phyloP scores from a whole-genome alignment of 2,113 vertebrate genomes.

The Hypomesus transpacificus region DNA sequence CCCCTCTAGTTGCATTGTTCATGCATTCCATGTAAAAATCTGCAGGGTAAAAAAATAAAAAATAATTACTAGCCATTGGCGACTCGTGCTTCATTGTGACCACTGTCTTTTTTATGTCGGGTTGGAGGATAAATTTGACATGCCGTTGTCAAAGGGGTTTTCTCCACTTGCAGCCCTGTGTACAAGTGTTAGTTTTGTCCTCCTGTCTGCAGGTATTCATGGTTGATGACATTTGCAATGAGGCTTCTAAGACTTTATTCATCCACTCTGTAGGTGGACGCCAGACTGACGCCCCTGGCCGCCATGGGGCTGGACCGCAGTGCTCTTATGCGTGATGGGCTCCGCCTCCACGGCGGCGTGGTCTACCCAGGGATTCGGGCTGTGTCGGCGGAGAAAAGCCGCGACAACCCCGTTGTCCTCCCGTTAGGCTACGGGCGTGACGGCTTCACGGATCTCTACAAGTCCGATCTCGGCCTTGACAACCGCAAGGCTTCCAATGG shows the following conservation, averaged over 20 bases:
- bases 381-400: slow-evolving; percentile 78
- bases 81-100: no score
- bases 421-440: slow-evolving; percentile 81
- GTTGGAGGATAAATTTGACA: not conserved
- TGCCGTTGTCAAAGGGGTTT: not conserved
- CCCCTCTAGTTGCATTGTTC: no score
- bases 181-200: not conserved
- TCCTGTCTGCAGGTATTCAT: not conserved
- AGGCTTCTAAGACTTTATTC: not conserved
- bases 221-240: not conserved
- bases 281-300: slow-evolving; percentile 85
- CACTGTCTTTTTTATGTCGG: not conserved
- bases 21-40: no score
- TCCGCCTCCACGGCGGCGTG: slow-evolving; percentile 85
- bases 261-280: slow-evolving; percentile 78
- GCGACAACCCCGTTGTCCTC: slow-evolving; percentile 70
- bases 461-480: slow-evolving; percentile 71
- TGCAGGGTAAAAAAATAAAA: no score
- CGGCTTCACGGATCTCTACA: slow-evolving; percentile 88
- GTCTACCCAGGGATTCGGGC: slow-evolving; percentile 88
- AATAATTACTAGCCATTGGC: no score
- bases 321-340: slow-evolving; percentile 85
- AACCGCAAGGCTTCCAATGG: slow-evolving; percentile 82
- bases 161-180: not conserved
- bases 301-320: slow-evolving; percentile 87